phyloP scores from a whole-genome alignment of 1,140 invertebrate species.

The Trichonephila clavipes region DNA sequence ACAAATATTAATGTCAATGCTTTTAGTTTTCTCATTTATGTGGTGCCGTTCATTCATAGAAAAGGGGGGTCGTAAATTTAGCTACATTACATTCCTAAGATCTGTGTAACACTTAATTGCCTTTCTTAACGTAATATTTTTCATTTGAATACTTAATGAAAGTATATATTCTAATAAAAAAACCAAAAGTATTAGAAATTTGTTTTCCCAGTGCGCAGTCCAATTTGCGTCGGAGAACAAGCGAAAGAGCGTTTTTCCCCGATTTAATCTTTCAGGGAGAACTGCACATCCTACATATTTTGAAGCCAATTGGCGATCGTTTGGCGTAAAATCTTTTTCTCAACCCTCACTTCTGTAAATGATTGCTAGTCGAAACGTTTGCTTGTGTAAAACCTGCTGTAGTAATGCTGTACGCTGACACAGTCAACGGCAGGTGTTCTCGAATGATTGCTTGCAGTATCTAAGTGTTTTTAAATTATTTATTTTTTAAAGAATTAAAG shows the following conservation, averaged over 20 bases:
- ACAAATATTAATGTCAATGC: too few relatives aligned
- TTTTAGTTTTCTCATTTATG: too few relatives aligned
- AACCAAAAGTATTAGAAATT: too few relatives aligned
- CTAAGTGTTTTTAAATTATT: constrained; percentile 14
- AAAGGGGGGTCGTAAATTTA: too few relatives aligned
- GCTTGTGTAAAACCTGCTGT: constrained; percentile 4
- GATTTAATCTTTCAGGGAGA: background rate
- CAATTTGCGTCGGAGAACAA: too few relatives aligned
- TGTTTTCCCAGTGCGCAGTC: too few relatives aligned
- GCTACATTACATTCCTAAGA: too few relatives aligned
- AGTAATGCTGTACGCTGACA: constrained; percentile 2
- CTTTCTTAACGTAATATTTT: too few relatives aligned
- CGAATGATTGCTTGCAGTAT: background rate
- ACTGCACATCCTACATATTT: background rate
- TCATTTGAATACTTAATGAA: too few relatives aligned
- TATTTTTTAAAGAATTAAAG: background rate
- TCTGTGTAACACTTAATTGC: too few relatives aligned
- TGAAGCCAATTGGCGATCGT: constrained; percentile 19
- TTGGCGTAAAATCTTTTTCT: background rate
- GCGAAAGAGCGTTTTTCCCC: background rate
- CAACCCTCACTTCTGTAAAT: background rate
- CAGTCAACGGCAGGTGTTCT: constrained; percentile 15
- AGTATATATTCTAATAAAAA: too few relatives aligned
- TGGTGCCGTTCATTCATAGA: too few relatives aligned
- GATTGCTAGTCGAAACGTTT: background rate